phyloP scores from a whole-genome alignment of 2,888 invertebrate species.

The Tetheella fluctuosa region DNA sequence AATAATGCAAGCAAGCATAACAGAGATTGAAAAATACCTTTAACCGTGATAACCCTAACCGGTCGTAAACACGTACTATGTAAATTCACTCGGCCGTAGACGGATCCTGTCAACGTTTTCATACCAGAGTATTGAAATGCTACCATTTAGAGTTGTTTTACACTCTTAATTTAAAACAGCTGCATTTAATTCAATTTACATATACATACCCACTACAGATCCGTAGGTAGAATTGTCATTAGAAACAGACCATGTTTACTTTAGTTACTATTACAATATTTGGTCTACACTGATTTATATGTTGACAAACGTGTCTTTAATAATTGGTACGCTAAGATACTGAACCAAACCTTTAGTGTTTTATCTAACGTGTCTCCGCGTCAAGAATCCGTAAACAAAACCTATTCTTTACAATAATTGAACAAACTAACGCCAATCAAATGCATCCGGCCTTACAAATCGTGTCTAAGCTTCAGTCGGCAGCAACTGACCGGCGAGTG shows the following conservation, averaged over 20 bases:
- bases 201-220: constrained; percentile 21
- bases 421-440: constrained; percentile 74
- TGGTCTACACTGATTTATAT: too few relatives aligned
- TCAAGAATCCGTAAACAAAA: constrained; percentile 34
- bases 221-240: not conserved
- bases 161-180: constrained; percentile 29
- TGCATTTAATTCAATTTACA: constrained; percentile 15
- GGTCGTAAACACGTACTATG: constrained; percentile 56
- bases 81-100: constrained; percentile 53
- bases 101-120: constrained; percentile 64
- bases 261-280: too few relatives aligned
- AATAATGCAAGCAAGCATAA: not conserved
- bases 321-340: not conserved
- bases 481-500: constrained; percentile 34
- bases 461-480: constrained; percentile 49
- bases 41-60: constrained; percentile 55
- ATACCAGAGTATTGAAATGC: constrained; percentile 52
- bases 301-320: not conserved
- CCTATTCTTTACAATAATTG: constrained; percentile 59
- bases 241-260: not conserved
- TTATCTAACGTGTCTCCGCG: not conserved
- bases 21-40: not conserved
- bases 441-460: constrained; percentile 71
- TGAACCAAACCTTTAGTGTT: not conserved
- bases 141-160: constrained; percentile 33